These are phyloP conservation scores for Sigmodon hispidus DNA, from an alignment of 2,113 vertebrate species.

Conservation along the genomic window DNA sequence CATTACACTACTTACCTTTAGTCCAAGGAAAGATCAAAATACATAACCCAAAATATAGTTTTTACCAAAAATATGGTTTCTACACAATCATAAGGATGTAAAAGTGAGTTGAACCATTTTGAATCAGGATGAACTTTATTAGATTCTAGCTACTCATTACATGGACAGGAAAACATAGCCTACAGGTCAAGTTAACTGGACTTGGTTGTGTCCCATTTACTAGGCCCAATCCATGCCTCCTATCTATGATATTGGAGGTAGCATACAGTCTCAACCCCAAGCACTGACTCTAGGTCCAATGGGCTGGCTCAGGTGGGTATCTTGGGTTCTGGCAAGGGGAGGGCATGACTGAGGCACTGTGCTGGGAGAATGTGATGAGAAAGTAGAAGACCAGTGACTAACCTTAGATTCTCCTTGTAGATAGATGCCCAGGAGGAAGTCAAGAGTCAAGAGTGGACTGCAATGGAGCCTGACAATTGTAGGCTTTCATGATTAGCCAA, in stretches of 20 bases:
- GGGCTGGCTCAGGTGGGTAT: neutral
- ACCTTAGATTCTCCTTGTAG: neutral
- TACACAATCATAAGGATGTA: neutral
- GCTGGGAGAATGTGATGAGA: neutral
- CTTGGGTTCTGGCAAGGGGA: neutral
- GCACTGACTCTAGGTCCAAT: neutral
- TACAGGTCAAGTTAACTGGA: neutral
- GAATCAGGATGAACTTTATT: neutral
- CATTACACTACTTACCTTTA: neutral
- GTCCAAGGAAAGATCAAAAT: neutral
- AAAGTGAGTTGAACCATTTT: neutral
- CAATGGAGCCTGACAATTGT: neutral
- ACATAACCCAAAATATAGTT: neutral
- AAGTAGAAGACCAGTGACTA: neutral
- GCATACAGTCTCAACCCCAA: accelerated
- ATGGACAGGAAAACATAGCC: neutral
- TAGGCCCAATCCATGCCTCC: too few relatives aligned
- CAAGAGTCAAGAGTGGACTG: neutral
- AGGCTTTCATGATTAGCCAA: neutral
- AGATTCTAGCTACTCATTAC: neutral
- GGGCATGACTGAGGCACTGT: neutral
- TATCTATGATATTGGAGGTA: neutral
- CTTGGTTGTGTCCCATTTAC: neutral
- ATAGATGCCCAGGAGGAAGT: neutral
- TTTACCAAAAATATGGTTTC: neutral